Base-by-base conservation (phyloP, 2,797 vertebrate species). In the Pangasius mekongensis region DNA sequence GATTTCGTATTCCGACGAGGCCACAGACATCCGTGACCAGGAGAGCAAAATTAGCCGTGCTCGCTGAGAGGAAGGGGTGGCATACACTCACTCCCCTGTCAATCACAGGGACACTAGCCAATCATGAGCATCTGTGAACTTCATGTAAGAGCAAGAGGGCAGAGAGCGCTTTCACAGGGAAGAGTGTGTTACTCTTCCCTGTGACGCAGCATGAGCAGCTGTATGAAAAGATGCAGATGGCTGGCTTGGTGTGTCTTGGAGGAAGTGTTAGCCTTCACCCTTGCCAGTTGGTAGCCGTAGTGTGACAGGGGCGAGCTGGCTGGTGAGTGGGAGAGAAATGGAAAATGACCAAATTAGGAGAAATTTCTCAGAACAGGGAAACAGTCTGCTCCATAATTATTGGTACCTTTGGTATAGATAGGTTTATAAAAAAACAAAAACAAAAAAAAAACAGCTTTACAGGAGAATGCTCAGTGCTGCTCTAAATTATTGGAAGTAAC, bases 191-290 rank as follows among this genome's bases (percentile, higher is more conserved):
- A 14, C 22, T 27, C 33, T 62, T 82, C 56, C 56, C 30, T 60
- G 78, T 43, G 56, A 82, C 6, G 30, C 78, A 39, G 77, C n/a
- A 54, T n/a, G n/a, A 20, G 49, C 16, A 20, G 52, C 20, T 36
- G 52, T 30, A 30, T 56, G n/a, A 56, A 54, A 77, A 4, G 52
- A 30, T 18, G 14, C n/a, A 33, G 14, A 8, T 39, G 33, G 33
- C 11, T 81, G 33, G 11, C 22, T 62, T 39, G 22, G 39, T 5
- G 1, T 39, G 78, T 7, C 20, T 27, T 3, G 9, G 56, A 60
- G 80, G 36, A 82, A 62, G 80, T 62, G 80, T 43, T 83, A 20
- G 36, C 22, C 20, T 60, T 81, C 30, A 81, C 78, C 30, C 54
- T 24, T 80, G n/a, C 52, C 77, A 80, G 52, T 8, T 56, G 47